Conservation (phyloP, 2,113 vertebrate species). For the Bufo bufo region DNA sequence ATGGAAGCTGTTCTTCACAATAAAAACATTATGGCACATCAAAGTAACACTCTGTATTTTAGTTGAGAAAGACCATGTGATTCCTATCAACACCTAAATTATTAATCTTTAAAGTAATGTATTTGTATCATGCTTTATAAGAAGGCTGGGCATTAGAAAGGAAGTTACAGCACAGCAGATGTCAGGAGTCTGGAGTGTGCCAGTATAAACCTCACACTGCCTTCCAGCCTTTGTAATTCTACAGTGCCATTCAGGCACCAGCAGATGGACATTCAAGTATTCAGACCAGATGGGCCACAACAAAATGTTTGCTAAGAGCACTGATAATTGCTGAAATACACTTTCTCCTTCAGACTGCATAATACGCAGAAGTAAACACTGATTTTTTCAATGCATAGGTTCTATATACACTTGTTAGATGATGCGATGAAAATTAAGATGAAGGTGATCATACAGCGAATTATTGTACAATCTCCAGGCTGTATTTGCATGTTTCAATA, state of each 20-base stretch:
- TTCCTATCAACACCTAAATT: too few species aligned
- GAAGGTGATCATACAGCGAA: not conserved
- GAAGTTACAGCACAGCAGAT: slow-evolving; percentile 24
- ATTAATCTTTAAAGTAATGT: too few species aligned
- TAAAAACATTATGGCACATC: too few species aligned
- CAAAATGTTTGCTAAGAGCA: slow-evolving; percentile 26
- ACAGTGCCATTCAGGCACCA: slow-evolving; percentile 9
- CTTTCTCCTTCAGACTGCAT: not conserved
- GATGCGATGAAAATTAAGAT: not conserved
- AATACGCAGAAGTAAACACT: not conserved
- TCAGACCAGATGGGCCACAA: slow-evolving; percentile 25
- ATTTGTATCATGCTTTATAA: too few species aligned
- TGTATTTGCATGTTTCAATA: not conserved
- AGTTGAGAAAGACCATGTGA: too few species aligned
- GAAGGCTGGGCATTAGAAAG: not conserved
- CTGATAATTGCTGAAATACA: slow-evolving; percentile 24
- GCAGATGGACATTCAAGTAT: slow-evolving; percentile 36
- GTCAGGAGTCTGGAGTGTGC: not conserved
- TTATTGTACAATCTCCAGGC: not conserved
- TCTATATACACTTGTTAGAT: not conserved
- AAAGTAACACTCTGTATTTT: too few species aligned
- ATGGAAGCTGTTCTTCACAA: too few species aligned
- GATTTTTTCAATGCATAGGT: not conserved
- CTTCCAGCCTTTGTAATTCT: not conserved
- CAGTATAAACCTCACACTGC: slow-evolving; percentile 13